A percentile compares a stretch with the other conserved stretches of the same genome.
phyloP scores from a whole-genome alignment of 2,797 vertebrate species.

The Pachyuromys duprasi region DNA sequence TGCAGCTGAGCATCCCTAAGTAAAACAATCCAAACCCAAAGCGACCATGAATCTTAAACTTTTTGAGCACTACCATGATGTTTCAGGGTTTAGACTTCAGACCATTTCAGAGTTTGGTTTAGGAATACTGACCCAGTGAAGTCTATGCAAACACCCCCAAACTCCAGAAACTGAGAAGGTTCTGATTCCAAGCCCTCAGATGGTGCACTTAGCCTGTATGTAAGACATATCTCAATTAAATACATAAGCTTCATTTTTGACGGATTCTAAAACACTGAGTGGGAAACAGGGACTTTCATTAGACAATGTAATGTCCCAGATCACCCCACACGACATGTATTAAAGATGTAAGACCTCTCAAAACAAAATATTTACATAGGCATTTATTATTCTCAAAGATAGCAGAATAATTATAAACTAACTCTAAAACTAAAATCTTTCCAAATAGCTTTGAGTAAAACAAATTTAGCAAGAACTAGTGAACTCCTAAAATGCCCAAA shows the following conservation, averaged over 20 bases:
- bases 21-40: neutral
- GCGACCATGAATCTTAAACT: neutral
- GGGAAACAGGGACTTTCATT: neutral
- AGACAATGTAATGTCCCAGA: neutral
- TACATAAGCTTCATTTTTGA: neutral
- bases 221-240: neutral
- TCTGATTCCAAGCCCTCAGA: neutral
- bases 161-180: neutral
- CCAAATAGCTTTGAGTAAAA: neutral
- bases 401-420: neutral
- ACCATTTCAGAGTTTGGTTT: neutral
- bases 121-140: neutral
- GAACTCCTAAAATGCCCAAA: neutral
- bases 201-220: neutral
- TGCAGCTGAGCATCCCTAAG: neutral
- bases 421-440: slow-evolving; percentile 18
- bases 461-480: slow-evolving; percentile 5
- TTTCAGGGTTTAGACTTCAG: neutral
- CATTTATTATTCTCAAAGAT: neutral
- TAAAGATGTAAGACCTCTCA: neutral
- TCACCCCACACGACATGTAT: neutral
- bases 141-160: neutral
- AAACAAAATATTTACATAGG: neutral
- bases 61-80: neutral
- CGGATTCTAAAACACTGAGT: neutral